Conservation (phyloP, 1,140 invertebrate genomes). For the Ectropis grisescens region DNA sequence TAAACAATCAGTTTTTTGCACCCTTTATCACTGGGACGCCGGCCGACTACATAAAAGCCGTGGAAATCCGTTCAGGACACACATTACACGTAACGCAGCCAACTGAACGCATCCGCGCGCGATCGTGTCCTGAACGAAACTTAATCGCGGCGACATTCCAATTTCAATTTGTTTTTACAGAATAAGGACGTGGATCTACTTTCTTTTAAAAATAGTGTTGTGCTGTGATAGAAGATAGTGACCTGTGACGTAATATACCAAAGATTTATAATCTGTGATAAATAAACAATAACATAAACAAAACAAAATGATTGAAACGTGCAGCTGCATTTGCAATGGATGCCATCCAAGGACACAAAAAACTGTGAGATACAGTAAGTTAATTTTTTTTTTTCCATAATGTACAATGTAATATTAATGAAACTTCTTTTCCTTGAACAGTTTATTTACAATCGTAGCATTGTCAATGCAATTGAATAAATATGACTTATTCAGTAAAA, state of each 20-base stretch:
- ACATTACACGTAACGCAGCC: conserved; percentile 54
- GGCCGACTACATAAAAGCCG: conserved; percentile 56
- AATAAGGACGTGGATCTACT: conserved; percentile 10
- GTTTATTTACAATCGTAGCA: too few relatives aligned
- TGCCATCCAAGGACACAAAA: conserved; percentile 22
- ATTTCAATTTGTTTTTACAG: conserved; percentile 9
- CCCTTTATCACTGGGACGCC: conserved; percentile 59
- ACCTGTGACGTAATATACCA: conserved; percentile 35
- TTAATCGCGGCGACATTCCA: conserved; percentile 16
- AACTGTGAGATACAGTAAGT: conserved; percentile 29
- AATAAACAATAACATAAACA: conserved; percentile 19
- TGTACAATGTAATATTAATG: neutral
- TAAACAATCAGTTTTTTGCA: conserved; percentile 64
- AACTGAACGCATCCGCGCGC: conserved; percentile 45
- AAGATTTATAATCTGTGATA: conserved; percentile 57
- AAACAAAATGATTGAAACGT: conserved; percentile 34
- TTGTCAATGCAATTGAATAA: too few relatives aligned
- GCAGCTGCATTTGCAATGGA: conserved; percentile 26
- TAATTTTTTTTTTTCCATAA: conserved; percentile 4
- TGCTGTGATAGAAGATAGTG: conserved; percentile 24
- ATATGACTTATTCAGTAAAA: conserved; percentile 5
- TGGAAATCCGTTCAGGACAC: conserved; percentile 59
- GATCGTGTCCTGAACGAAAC: conserved; percentile 27
- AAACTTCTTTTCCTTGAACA: too few relatives aligned
- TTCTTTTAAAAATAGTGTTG: conserved; percentile 14